Percentiles rank a stretch among this genome's conserved stretches.
Conservation (phyloP, 2,113 vertebrate genomes). For the Limanda limanda region DNA sequence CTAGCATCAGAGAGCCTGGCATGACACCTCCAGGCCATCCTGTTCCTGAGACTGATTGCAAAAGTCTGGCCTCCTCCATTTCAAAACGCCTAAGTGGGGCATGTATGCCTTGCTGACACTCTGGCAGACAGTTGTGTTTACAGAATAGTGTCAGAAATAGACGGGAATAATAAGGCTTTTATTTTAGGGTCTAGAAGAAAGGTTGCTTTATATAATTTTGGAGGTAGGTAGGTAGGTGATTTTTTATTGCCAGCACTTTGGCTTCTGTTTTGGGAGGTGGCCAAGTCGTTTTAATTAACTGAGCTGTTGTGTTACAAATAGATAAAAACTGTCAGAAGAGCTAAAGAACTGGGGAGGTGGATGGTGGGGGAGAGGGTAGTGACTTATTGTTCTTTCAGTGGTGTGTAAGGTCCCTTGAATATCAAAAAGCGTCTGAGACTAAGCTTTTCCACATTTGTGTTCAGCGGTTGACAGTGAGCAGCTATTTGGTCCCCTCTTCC, state of each 20-base stretch:
- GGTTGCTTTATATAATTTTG: slow-evolving; percentile 45
- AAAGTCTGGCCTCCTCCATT: slow-evolving; percentile 38
- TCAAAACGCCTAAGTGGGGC: slow-evolving; percentile 42
- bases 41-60: slow-evolving; percentile 32
- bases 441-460: slow-evolving; percentile 60
- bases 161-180: slow-evolving; percentile 32
- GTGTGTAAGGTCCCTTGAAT: slow-evolving; percentile 35
- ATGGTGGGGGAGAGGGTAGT: not conserved
- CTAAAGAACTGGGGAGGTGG: not conserved
- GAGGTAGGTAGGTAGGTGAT: slow-evolving; percentile 17
- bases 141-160: slow-evolving; percentile 37
- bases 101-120: slow-evolving; percentile 21
- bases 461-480: slow-evolving; percentile 56
- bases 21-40: slow-evolving; percentile 38
- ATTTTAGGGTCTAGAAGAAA: slow-evolving; percentile 33
- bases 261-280: not conserved
- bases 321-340: slow-evolving; percentile 7
- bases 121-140: slow-evolving; percentile 42
- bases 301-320: slow-evolving; percentile 14
- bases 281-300: slow-evolving; percentile 33
- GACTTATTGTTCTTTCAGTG: slow-evolving; percentile 39
- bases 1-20: slow-evolving; percentile 1
- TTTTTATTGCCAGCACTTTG: slow-evolving; percentile 36
- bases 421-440: slow-evolving; percentile 49
- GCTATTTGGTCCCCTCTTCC: slow-evolving; percentile 51